phyloP scores from a whole-genome alignment of 2,113 vertebrate genomes.

The Tursiops truncatus region DNA sequence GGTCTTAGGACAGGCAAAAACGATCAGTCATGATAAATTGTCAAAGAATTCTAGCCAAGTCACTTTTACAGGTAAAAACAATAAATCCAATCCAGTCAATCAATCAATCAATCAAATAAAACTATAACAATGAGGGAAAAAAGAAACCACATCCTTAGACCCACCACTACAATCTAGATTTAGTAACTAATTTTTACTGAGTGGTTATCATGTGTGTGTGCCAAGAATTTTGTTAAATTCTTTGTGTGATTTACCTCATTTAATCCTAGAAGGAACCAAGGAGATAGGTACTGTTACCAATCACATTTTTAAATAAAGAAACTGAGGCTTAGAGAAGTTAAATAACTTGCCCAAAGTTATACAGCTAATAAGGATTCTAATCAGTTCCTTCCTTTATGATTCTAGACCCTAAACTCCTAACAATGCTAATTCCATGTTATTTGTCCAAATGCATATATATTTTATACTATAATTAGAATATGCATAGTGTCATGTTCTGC shows the following conservation, averaged over 20 bases:
- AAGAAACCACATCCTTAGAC: neutral
- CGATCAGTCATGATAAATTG: neutral
- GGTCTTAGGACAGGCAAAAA: neutral
- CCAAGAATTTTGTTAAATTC: neutral
- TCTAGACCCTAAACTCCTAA: neutral
- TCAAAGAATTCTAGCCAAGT: conserved; percentile 9
- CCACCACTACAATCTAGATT: neutral
- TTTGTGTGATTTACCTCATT: conserved; percentile 30
- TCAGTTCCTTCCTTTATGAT: neutral
- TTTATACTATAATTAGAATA: neutral
- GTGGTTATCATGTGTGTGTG: neutral
- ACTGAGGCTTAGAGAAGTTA: neutral
- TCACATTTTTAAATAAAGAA: conserved; percentile 15
- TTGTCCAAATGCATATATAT: neutral
- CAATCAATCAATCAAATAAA: conserved; percentile 15
- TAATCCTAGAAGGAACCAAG: conserved; percentile 28
- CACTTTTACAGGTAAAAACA: conserved; percentile 40
- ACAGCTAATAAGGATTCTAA: neutral
- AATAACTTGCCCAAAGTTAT: neutral
- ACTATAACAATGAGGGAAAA: neutral
- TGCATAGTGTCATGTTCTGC: neutral
- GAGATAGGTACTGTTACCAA: neutral
- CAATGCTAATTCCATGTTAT: neutral
- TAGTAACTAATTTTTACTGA: conserved; percentile 12
- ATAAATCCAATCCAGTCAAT: neutral